These are phyloP conservation scores for Carcina quercana DNA, from an alignment of 2,888 invertebrate genomes.

Conservation along the genomic window DNA sequence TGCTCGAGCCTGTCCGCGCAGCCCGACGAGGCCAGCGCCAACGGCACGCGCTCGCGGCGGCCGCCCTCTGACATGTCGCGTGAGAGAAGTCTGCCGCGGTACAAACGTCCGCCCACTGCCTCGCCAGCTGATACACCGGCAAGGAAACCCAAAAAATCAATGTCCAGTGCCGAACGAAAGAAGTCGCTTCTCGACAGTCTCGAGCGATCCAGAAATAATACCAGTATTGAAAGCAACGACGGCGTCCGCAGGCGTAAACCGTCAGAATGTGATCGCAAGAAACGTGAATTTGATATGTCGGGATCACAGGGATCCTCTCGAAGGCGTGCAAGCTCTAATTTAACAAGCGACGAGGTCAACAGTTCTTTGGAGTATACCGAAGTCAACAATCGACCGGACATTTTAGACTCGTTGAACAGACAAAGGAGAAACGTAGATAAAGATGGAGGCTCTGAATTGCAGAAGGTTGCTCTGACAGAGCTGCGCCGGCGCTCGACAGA, in stretches of 20 bases:
- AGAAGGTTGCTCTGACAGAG: constrained; percentile 56
- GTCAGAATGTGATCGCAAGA: constrained; percentile 53
- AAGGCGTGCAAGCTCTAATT: constrained; percentile 60
- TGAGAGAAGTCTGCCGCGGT: constrained; percentile 48
- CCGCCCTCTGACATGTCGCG: constrained; percentile 58
- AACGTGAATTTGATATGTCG: constrained; percentile 61
- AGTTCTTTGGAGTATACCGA: constrained; percentile 67
- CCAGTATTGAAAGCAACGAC: constrained; percentile 64
- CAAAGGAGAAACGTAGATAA: constrained; percentile 37
- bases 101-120: constrained; percentile 51
- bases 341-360: constrained; percentile 67
- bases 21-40: constrained; percentile 57
- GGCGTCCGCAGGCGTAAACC: constrained; percentile 52
- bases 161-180: constrained; percentile 68
- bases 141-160: constrained; percentile 63
- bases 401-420: constrained; percentile 56
- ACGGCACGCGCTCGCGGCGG: constrained; percentile 45
- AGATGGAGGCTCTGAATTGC: constrained; percentile 48
- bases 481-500: constrained; percentile 59
- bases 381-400: constrained; percentile 64
- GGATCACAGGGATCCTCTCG: constrained; percentile 58
- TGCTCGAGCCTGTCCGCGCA: constrained; percentile 86
- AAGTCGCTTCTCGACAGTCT: constrained; percentile 62
- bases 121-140: constrained; percentile 55
- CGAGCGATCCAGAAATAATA: constrained; percentile 63